A percentile compares a stretch with the other conserved stretches of the same genome.
Conservation (phyloP, 2,888 invertebrate species). For the Lepidonotus clava region DNA sequence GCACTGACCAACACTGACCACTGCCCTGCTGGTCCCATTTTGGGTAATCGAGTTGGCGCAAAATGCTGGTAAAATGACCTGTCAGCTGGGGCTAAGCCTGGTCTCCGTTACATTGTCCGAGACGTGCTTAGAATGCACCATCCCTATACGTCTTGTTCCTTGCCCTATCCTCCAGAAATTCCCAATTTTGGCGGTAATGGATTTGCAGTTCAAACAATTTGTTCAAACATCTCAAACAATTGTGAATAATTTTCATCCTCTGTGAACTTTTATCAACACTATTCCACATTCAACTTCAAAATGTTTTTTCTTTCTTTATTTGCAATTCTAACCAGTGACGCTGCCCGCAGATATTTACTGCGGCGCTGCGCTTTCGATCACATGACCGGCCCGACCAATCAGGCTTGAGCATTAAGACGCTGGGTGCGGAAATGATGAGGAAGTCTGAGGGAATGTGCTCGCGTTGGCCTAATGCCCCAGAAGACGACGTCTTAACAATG, state of each 20-base stretch:
- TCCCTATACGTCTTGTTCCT: too few relatives aligned
- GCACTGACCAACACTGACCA: neutral
- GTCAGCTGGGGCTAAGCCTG: neutral
- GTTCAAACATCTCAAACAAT: too few relatives aligned
- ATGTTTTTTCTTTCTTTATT: too few relatives aligned
- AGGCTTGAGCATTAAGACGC: neutral
- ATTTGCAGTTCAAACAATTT: too few relatives aligned
- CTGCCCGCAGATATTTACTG: neutral
- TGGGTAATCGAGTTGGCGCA: slow-evolving; percentile 39
- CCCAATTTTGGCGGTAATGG: too few relatives aligned
- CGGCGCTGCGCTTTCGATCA: slow-evolving; percentile 5
- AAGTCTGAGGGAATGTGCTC: neutral
- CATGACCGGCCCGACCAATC: slow-evolving; percentile 32
- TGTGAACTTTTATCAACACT: too few relatives aligned
- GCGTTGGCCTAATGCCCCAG: neutral
- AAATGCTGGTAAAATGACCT: slow-evolving; percentile 16
- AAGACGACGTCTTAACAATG: too few relatives aligned
- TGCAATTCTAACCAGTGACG: too few relatives aligned
- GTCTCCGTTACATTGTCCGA: slow-evolving; percentile 3
- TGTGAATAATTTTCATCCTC: too few relatives aligned
- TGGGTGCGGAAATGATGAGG: neutral
- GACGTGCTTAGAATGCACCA: slow-evolving; percentile 8
- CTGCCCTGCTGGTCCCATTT: slow-evolving; percentile 16
- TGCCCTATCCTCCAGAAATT: too few relatives aligned
- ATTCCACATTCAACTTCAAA: too few relatives aligned